Evolutionary conservation across 2,797 vertebrate genomes (phyloP).

Genomic region (Notamacropus eugenii): DNA sequence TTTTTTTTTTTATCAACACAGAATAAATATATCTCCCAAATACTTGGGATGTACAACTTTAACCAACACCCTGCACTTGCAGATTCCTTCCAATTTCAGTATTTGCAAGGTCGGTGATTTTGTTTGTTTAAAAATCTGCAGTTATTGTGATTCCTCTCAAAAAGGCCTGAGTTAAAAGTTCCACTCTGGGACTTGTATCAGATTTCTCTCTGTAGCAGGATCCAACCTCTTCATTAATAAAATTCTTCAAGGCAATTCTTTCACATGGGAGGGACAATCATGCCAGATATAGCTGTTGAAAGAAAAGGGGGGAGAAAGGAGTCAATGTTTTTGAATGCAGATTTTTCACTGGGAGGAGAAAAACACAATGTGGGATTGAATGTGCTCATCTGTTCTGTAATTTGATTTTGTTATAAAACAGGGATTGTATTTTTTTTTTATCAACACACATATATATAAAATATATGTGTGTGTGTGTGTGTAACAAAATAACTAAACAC

Average conservation of each 20-base stretch:
- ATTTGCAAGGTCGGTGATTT: conserved; percentile 89
- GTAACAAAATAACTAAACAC: conserved; percentile 38
- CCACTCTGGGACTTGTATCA: conserved; percentile 92
- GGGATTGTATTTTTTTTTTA: conserved; percentile 23
- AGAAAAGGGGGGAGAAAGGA: conserved; percentile 79
- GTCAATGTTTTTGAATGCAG: conserved; percentile 50
- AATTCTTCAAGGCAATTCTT: conserved; percentile 91
- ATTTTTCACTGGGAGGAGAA: conserved; percentile 20
- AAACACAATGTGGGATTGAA: conserved; percentile 13
- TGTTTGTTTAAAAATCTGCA: conserved; percentile 89
- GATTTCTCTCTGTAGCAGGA: conserved; percentile 88
- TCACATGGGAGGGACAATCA: conserved; percentile 99
- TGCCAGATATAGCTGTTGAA: conserved; percentile 95
- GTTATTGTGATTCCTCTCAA: conserved; percentile 92
- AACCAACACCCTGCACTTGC: conserved; percentile 87
- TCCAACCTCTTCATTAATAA: conserved; percentile 88
- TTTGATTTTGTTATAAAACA: conserved; percentile 55
- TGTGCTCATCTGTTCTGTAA: conserved; percentile 24
- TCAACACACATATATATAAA: conserved; percentile 45
- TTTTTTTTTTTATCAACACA: conserved; percentile 84
- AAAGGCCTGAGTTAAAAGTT: conserved; percentile 98
- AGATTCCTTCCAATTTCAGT: conserved; percentile 87
- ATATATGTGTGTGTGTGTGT: conserved; percentile 14
- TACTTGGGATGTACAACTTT: conserved; percentile 82
- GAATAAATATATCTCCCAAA: conserved; percentile 87